phyloP scores from a whole-genome alignment of 2,113 vertebrate species.

The Colistium nudipinnis region DNA sequence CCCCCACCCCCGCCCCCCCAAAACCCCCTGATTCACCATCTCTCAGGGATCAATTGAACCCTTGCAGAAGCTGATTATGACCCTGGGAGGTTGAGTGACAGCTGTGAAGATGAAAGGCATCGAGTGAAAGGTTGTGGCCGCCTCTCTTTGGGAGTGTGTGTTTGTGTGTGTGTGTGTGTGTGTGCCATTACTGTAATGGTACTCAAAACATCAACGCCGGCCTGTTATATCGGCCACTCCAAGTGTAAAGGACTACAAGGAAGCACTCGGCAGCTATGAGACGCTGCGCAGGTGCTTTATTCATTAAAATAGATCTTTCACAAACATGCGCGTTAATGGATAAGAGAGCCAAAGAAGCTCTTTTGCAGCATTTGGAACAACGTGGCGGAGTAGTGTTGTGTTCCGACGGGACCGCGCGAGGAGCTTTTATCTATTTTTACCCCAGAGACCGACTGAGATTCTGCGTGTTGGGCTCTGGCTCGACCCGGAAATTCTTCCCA shows the following conservation, averaged over 20 bases:
- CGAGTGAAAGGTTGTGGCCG: slow-evolving; percentile 46
- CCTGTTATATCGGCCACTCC: slow-evolving; percentile 18
- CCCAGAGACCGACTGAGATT: slow-evolving; percentile 40
- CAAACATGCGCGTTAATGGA: neutral
- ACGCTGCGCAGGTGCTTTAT: neutral
- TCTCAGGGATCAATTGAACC: slow-evolving; percentile 59
- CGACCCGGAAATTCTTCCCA: slow-evolving; percentile 54
- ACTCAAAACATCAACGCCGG: slow-evolving; percentile 42
- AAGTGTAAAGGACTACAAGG: slow-evolving; percentile 21
- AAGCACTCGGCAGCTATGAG: neutral
- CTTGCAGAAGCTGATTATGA: slow-evolving; percentile 60
- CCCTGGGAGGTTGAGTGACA: slow-evolving; percentile 52
- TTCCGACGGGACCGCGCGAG: slow-evolving; percentile 24
- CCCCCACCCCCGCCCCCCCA: no score
- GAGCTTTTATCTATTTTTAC: slow-evolving; percentile 60
- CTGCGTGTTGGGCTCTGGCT: slow-evolving; percentile 45
- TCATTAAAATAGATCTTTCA: neutral
- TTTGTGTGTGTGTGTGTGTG: no score
- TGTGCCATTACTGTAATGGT: slow-evolving; percentile 59
- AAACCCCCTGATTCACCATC: slow-evolving; percentile 19
- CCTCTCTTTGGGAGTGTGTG: slow-evolving; percentile 48
- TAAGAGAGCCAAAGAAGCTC: neutral
- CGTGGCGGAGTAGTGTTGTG: slow-evolving; percentile 21
- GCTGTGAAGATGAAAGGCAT: slow-evolving; percentile 62
- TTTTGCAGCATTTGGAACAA: slow-evolving; percentile 18